Base-by-base conservation (phyloP, 2,797 vertebrate species). In the Spondyliosoma cantharus region DNA sequence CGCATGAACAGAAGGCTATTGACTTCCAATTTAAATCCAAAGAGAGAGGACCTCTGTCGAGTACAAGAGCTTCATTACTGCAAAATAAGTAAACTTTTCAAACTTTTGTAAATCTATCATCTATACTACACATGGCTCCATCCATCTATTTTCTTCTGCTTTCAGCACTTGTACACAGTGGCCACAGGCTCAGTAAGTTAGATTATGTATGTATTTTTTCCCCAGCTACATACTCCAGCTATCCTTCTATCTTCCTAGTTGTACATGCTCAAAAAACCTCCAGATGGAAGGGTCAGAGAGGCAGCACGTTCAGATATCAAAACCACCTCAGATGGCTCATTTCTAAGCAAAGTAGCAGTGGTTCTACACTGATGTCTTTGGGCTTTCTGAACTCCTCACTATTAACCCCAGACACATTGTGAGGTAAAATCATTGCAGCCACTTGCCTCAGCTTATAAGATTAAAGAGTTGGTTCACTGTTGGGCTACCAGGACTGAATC, bases 21-120 rank as follows among this genome's bases (percentile, higher is more conserved):
- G 66, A 56, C 66, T 48, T 70, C 16, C 58, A 24, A 46, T 69
- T 46, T 19, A 25, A 50, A 50, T 65, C 72, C 56, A 74, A 48
- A 56, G 52, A 65, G 37, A 74, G 17, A 20, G 16, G 70, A 49
- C 27, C 17, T n/a, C 29, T 29, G 14, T 50, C 14, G 1, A 19
- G 37, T 17, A 0, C 48, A 11, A 66, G 17, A 17, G 20, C 20
- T 19, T 48, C 20, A 74, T 27, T 42, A 6, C 45, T 43, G 29
- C 17, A 67, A 22, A 59, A 45, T 24, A 20, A 53, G n/a, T 46
- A 4, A 4, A 59, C 45, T 46, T 74, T 32, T 49, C 11, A 15
- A 58, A 4, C n/a, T 52, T 14, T 19, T 22, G 7, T 17, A 46
- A 13, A 24, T 74, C 1, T 25, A 14, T 29, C 25, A 60, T 68